A percentile compares a stretch with the other conserved stretches of the same genome.
These are phyloP conservation scores for Drosophila simulans DNA, from an alignment of 1,140 invertebrate species.

Conservation along the genomic window DNA sequence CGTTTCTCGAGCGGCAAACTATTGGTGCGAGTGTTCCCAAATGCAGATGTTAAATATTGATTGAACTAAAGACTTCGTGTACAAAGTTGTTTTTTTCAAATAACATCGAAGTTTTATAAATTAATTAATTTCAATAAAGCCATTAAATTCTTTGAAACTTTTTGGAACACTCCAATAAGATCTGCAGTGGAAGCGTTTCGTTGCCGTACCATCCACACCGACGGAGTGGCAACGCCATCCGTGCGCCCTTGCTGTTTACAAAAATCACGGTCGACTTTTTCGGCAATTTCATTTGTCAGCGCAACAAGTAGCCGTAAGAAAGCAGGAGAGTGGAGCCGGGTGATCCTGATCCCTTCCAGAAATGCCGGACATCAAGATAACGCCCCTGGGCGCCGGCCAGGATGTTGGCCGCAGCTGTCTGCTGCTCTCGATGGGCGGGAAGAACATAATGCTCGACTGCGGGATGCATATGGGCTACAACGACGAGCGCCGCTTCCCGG, in stretches of 20 bases:
- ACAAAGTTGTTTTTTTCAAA: no score
- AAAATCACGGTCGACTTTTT: conserved; percentile 41
- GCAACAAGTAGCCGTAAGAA: conserved; percentile 24
- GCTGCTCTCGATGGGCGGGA: conserved; percentile 97
- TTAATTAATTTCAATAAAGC: no score
- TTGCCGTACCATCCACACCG: background rate
- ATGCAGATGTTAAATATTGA: no score
- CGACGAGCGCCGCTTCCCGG: conserved; percentile 99
- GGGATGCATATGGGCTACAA: conserved; percentile 99
- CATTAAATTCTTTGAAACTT: no score
- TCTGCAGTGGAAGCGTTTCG: no score
- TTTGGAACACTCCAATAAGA: conserved; percentile 6
- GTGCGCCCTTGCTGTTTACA: conserved; percentile 41
- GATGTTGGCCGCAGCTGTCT: conserved; percentile 99
- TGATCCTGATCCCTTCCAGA: conserved; percentile 11
- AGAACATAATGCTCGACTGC: conserved; percentile 99
- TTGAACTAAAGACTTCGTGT: no score
- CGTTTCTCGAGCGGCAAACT: conserved; percentile 12
- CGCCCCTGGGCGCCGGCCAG: conserved; percentile 95
- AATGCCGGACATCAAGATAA: conserved; percentile 96
- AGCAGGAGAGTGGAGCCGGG: conserved; percentile 2
- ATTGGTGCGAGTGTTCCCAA: background rate
- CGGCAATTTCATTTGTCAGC: conserved; percentile 10
- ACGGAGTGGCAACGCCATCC: conserved; percentile 30
- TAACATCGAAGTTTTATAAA: no score